phyloP scores from a whole-genome alignment of 1,140 invertebrate genomes.

The Dreissena rostriformis region DNA sequence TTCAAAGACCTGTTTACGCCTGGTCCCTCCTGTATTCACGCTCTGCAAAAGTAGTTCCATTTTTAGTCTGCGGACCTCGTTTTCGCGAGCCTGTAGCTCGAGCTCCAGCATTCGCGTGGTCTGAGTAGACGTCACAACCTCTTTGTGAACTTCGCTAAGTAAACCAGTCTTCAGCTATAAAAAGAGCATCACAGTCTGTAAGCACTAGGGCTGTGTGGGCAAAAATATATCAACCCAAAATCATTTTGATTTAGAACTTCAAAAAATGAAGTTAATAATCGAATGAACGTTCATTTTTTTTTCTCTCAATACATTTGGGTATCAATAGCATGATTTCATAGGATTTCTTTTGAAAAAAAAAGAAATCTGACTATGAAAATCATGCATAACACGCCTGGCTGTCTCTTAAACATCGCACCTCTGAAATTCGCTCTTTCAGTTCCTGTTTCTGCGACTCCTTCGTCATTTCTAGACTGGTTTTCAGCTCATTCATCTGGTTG shows the following conservation, averaged over 20 bases:
- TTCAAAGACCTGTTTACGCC: conserved; percentile 33
- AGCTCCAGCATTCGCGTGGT: conserved; percentile 43
- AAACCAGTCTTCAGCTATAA: conserved; percentile 39
- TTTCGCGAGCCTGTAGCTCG: conserved; percentile 39
- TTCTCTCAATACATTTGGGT: too few relatives aligned
- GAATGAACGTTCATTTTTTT: too few relatives aligned
- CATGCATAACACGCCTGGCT: too few relatives aligned
- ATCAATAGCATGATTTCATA: too few relatives aligned
- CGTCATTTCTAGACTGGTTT: not conserved
- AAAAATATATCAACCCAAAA: not conserved
- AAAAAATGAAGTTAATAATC: too few relatives aligned
- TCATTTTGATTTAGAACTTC: too few relatives aligned
- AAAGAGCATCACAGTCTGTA: conserved; percentile 19
- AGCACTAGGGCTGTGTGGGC: not conserved
- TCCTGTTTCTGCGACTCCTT: conserved; percentile 23
- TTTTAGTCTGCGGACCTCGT: conserved; percentile 30
- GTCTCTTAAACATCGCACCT: conserved; percentile 12
- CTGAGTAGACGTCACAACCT: not conserved
- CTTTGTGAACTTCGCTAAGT: conserved; percentile 21
- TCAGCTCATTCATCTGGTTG: conserved; percentile 38
- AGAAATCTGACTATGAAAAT: too few relatives aligned
- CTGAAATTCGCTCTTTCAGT: conserved; percentile 15
- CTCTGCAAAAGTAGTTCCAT: conserved; percentile 46
- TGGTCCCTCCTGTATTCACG: conserved; percentile 5
- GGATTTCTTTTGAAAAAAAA: too few relatives aligned